Conservation (phyloP, 2,113 vertebrate species). For the Malurus elegans region DNA sequence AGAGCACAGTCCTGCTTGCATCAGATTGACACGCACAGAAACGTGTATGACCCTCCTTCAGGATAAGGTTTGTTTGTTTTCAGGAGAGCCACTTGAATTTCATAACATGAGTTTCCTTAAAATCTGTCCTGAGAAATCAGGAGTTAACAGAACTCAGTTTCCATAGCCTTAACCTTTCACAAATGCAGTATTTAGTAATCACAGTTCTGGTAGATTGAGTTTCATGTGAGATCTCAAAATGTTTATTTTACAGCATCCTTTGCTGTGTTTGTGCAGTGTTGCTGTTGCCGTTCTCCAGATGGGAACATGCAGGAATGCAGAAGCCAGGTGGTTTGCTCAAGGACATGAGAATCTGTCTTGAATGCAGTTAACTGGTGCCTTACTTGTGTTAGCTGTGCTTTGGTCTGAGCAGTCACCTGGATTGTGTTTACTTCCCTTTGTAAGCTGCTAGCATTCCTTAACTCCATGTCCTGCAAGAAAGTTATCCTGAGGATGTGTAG, state of each 20-base stretch:
- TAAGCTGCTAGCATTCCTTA: not conserved
- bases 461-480: not conserved
- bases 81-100: not conserved
- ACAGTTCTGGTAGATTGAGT: not conserved
- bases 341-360: not conserved
- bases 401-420: not conserved
- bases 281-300: not conserved
- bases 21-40: not conserved
- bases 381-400: not conserved
- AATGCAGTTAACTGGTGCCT: not conserved
- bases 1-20: not conserved
- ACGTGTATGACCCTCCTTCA: not conserved
- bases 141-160: not conserved
- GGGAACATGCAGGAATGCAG: not conserved
- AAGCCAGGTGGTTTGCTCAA: slow-evolving; percentile 20
- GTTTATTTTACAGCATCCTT: slow-evolving; percentile 22
- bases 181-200: not conserved
- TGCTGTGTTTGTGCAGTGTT: not conserved
- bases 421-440: not conserved
- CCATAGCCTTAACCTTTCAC: not conserved
- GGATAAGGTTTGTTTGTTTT: not conserved
- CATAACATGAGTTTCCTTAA: not conserved
- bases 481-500: not conserved
- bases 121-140: not conserved
- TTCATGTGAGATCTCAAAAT: slow-evolving; percentile 14